Conservation (phyloP, 2,797 vertebrate genomes). For the Tolypeutes matacus region DNA sequence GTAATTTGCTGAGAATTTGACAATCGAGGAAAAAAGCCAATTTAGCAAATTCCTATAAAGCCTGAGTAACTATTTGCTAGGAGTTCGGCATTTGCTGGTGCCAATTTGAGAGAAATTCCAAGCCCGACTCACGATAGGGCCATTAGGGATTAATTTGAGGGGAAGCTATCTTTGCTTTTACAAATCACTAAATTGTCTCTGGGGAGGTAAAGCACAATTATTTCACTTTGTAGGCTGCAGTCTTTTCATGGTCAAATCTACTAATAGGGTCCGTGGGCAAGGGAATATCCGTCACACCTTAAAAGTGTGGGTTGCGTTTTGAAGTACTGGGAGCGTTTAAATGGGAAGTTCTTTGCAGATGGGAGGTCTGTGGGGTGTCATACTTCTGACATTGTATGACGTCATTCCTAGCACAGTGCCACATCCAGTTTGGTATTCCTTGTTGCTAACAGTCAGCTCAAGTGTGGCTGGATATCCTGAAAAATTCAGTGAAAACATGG, state of each 20-base stretch:
- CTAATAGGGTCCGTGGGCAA: background rate
- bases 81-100: background rate
- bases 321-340: background rate
- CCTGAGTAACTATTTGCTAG: background rate
- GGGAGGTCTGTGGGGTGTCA: background rate
- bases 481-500: background rate
- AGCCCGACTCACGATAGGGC: background rate
- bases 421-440: background rate
- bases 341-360: background rate
- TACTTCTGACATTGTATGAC: too few species aligned
- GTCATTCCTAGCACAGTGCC: too few species aligned
- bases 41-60: background rate
- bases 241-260: background rate
- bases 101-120: background rate
- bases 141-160: constrained; percentile 13
- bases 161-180: background rate
- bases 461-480: background rate
- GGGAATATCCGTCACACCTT: background rate
- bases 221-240: background rate
- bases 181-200: background rate
- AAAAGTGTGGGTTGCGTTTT: background rate
- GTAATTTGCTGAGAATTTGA: background rate
- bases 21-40: background rate
- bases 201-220: background rate
- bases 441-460: background rate